These are phyloP conservation scores for Dicycla oo DNA, from an alignment of 2,888 invertebrate species.

Conservation along the genomic window DNA sequence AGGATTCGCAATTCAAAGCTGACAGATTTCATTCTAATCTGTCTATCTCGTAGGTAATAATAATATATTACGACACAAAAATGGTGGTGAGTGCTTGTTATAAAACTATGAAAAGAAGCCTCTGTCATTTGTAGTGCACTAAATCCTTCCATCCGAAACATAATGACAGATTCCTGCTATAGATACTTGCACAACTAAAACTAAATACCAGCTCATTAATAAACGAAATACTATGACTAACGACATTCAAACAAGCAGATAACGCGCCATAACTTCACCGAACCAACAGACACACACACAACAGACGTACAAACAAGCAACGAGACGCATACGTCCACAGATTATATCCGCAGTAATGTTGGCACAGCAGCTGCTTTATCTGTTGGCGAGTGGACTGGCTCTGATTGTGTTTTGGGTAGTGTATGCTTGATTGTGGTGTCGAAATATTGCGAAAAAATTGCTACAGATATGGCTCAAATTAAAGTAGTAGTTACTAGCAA, in stretches of 20 bases:
- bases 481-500: too few species aligned
- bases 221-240: constrained; percentile 30
- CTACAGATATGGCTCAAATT: too few species aligned
- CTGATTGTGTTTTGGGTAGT: constrained; percentile 21
- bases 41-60: too few species aligned
- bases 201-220: constrained; percentile 23
- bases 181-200: background rate
- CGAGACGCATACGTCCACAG: constrained; percentile 59
- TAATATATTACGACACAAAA: too few species aligned
- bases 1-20: too few species aligned
- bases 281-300: constrained; percentile 36
- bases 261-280: constrained; percentile 30
- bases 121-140: too few species aligned
- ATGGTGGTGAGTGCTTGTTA: too few species aligned
- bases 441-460: background rate
- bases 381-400: constrained; percentile 42
- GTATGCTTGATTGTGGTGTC: background rate
- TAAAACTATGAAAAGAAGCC: too few species aligned
- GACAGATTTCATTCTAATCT: too few species aligned
- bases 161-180: too few species aligned
- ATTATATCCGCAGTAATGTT: constrained; percentile 59
- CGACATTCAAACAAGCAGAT: constrained; percentile 23
- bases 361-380: constrained; percentile 55
- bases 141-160: too few species aligned
- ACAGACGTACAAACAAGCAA: constrained; percentile 40